Percentiles rank a stretch among this genome's conserved stretches.
Evolutionary conservation across 2,888 invertebrate genomes (phyloP).

Genomic region (Nomada fabriciana): DNA sequence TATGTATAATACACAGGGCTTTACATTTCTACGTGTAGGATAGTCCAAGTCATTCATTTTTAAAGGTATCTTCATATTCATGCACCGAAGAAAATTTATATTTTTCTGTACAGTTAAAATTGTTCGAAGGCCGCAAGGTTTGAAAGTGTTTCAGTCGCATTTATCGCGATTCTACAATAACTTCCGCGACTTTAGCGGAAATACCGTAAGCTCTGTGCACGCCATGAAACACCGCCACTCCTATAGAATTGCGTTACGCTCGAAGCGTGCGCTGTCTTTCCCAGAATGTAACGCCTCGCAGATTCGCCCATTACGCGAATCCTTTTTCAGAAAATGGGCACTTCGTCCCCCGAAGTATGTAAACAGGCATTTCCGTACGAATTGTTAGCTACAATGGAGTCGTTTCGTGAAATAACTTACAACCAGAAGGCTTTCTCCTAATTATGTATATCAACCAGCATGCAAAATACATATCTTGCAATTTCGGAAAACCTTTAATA

Average conservation of each 20-base stretch:
- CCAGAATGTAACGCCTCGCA: constrained; percentile 66
- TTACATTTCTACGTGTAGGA: not conserved
- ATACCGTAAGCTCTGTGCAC: constrained; percentile 51
- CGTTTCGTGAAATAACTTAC: too few species aligned
- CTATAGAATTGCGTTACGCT: constrained; percentile 67
- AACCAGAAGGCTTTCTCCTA: too few species aligned
- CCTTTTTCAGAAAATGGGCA: constrained; percentile 38
- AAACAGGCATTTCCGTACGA: too few species aligned
- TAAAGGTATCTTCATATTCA: not conserved
- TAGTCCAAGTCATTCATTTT: not conserved
- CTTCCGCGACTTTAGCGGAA: constrained; percentile 19
- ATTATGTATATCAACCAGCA: too few species aligned
- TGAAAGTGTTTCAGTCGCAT: constrained; percentile 15
- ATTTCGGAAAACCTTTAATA: too few species aligned
- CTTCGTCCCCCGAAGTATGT: not conserved
- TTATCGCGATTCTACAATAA: constrained; percentile 37
- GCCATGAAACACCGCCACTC: constrained; percentile 60
- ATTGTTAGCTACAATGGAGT: too few species aligned
- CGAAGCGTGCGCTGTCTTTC: constrained; percentile 61
- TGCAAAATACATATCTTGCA: too few species aligned
- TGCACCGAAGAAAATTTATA: too few species aligned
- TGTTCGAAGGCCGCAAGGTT: constrained; percentile 4
- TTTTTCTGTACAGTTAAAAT: too few species aligned
- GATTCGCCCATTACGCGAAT: constrained; percentile 65
- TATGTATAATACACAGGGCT: too few species aligned